Base-by-base conservation (phyloP, 1,140 invertebrate species). In the Drosophila orosa region DNA sequence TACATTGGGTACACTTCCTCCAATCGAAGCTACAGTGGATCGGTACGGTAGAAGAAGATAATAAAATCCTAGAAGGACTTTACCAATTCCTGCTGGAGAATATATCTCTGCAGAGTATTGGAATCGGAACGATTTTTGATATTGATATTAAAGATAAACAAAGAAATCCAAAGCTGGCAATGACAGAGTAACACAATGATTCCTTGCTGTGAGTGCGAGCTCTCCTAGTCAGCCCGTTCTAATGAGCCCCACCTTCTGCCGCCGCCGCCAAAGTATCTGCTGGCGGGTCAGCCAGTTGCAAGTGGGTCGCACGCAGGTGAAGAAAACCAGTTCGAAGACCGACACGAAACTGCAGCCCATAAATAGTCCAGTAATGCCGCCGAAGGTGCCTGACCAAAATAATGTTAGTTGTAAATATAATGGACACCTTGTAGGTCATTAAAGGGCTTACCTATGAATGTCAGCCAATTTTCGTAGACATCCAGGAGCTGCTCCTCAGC, bases 271-370 rank as follows among this genome's bases (percentile, higher is more conserved):
- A 19, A 72, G 82, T 55, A 90, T 84, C 50, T 63, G 80, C 47
- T 82, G 73, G 10, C 79, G 58, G 15, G 83, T 78, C 15, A 90
- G 45, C 90, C 90, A 91, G 66, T 91, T 90, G 55, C 84, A 86
- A 42, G 74, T 63, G 44, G 90, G 90, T 55, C 90, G 81, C 12
- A 91, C 81, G 56, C 80, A 83, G 24, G 79, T 54, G 22, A 91
- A 95, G 67, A 95, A 94, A n/a, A 95, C 42, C 12, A 95, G 80
- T 80, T 96, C 95, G 39, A 95, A 94, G 3, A 92, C 93, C 3
- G 95, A 94, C 55, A 95, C 94, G 5, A 95, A 92, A 56, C 94
- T 95, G 80, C 95, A 95, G 7, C 95, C 95, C 40, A 95, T 92
- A 87, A 95, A 94, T 40, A 95, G 84, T n/a, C 95, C 94, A 0